Base-by-base conservation (phyloP, 2,888 invertebrate genomes). In the Agelastica alni region DNA sequence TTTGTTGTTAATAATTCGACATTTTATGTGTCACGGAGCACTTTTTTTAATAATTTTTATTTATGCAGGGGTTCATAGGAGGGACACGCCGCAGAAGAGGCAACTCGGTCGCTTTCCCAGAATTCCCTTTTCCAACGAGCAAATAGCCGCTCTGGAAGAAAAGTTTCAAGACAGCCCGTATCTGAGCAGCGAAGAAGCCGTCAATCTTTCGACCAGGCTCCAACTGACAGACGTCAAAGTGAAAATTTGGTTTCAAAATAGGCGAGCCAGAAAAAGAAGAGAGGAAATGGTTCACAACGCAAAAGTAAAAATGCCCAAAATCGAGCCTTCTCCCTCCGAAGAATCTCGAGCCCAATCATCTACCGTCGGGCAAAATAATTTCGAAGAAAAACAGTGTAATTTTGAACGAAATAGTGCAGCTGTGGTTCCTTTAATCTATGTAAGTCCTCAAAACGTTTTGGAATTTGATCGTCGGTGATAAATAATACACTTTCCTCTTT, bases 161-260 rank as follows among this genome's bases (percentile, higher is more conserved):
- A 86, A 85, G 60, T 89, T 87, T 70, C 79, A 79, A 22, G 79
- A 80, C 22, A 83, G 83, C 14, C 85, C 86, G 22, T 89, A 89
- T 73, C 79, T 89, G 0, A 86, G 86, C 28, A 85, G 86, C 59
- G 83, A 85, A 26, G 87, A 88, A 55, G 82, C 89, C 12, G 75
- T 81, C 0, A 80, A 83, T 0, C 77, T 89, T 3, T 86, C 89
- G 0, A 79, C 81, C 1, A 78, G 80, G 5, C 75, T 89, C 36
- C 80, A 86, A 55, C 75, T 89, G 39, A 83, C 87, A 7, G 87
- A 89, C 67, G 85, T 85, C 53, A 79, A 88, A 72, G 89, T 89
- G 68, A 77, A 88, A 79, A 90, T 90, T 64, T 90, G 90, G 90
- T 90, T 90, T 72, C 89, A 90, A 82, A 90, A 90, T 73, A 83